A percentile compares a stretch with the other conserved stretches of the same genome.
Evolutionary conservation across 2,113 vertebrate genomes (phyloP).

Genomic region (Sinocyclocheilus grahami): DNA sequence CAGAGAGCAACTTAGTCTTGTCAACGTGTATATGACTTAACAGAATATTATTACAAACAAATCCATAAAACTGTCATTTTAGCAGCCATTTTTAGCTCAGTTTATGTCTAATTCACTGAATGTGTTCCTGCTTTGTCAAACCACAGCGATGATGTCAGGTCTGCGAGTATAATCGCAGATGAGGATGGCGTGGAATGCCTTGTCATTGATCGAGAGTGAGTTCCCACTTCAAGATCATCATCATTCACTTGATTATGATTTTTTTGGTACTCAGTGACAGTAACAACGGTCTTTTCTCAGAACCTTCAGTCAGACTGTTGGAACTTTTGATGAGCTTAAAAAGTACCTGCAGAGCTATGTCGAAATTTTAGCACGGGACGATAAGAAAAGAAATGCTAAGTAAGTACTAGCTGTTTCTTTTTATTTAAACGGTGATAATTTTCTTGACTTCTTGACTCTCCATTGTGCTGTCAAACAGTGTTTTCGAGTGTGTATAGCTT

Average conservation of each 20-base stretch:
- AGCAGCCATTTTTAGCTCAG: background rate
- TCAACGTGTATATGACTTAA: background rate
- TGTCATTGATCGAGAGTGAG: slow-evolving; percentile 80
- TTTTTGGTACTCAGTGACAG: background rate
- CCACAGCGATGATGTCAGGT: slow-evolving; percentile 75
- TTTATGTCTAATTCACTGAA: slow-evolving; percentile 5
- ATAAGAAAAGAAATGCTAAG: slow-evolving; percentile 77
- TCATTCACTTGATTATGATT: background rate
- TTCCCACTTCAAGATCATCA: slow-evolving; percentile 26
- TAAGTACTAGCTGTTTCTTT: slow-evolving; percentile 49
- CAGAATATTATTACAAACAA: background rate
- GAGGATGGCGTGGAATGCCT: slow-evolving; percentile 79
- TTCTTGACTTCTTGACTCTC: background rate
- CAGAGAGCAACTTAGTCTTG: background rate
- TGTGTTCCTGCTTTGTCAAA: background rate
- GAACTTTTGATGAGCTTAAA: slow-evolving; percentile 80
- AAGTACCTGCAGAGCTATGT: slow-evolving; percentile 79
- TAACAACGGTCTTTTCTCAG: slow-evolving; percentile 53
- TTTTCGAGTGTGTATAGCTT: too few relatives aligned
- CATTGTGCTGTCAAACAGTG: background rate
- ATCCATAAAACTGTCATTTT: background rate
- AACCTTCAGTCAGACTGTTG: slow-evolving; percentile 79
- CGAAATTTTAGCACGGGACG: slow-evolving; percentile 72
- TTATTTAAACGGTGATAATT: background rate
- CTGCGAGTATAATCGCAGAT: slow-evolving; percentile 78